phyloP scores from a whole-genome alignment of 2,113 vertebrate genomes.

The Coptodon rendalli region DNA sequence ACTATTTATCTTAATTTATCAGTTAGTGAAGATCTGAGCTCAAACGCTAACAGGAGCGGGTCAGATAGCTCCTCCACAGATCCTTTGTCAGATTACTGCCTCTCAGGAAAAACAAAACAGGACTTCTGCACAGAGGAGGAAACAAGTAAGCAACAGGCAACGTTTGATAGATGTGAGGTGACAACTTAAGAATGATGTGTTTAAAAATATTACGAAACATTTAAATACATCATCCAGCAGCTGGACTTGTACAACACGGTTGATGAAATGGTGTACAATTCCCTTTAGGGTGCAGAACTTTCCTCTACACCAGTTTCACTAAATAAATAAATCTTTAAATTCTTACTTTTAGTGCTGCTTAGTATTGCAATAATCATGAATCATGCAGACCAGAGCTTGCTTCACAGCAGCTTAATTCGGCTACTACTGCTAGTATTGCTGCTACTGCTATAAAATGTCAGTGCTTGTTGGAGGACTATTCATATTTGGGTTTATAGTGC shows the following conservation, averaged over 20 bases:
- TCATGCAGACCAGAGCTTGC: accelerated
- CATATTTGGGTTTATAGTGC: not conserved
- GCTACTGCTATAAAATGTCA: not conserved
- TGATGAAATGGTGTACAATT: not conserved
- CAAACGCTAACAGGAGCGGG: too few relatives aligned
- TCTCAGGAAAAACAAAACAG: too few relatives aligned
- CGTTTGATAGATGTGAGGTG: too few relatives aligned
- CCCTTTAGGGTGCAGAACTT: not conserved
- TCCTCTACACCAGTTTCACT: accelerated
- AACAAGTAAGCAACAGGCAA: too few relatives aligned
- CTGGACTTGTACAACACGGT: accelerated
- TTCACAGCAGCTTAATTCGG: not conserved
- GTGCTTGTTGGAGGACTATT: not conserved
- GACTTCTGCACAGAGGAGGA: too few relatives aligned
- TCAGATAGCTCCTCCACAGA: too few relatives aligned
- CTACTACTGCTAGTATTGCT: not conserved
- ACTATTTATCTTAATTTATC: too few relatives aligned
- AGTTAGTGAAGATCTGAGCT: too few relatives aligned
- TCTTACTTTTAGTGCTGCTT: not conserved
- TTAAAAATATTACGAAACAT: too few relatives aligned
- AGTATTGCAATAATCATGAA: accelerated
- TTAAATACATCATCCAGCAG: too few relatives aligned
- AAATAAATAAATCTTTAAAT: not conserved
- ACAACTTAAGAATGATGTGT: too few relatives aligned
- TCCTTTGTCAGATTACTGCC: too few relatives aligned